Percentiles rank a stretch among this genome's conserved stretches.
These are phyloP conservation scores for Podotricha telesiphe DNA, from an alignment of 2,888 invertebrate genomes.

Conservation along the genomic window DNA sequence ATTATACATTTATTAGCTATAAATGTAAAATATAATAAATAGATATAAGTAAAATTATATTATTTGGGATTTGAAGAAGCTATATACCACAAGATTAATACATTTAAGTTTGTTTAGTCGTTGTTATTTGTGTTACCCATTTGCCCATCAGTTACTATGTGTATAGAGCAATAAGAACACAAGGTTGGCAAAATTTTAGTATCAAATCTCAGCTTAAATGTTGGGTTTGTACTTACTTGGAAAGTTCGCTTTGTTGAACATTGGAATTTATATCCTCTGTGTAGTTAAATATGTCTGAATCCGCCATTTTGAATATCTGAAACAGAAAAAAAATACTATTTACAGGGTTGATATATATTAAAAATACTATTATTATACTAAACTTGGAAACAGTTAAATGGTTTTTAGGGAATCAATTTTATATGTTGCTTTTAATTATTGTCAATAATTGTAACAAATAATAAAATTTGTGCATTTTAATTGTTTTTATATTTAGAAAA, in stretches of 20 bases:
- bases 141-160: neutral
- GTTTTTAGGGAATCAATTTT: too few species aligned
- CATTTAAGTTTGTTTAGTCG: neutral
- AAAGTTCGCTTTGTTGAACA: slow-evolving; percentile 52
- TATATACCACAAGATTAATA: neutral
- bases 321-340: slow-evolving; percentile 38
- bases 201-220: slow-evolving; percentile 12
- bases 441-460: too few species aligned
- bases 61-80: too few species aligned
- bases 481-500: neutral
- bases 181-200: slow-evolving; percentile 13
- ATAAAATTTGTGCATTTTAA: too few species aligned
- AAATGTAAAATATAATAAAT: too few species aligned
- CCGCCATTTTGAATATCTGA: slow-evolving; percentile 52
- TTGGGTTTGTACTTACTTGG: slow-evolving; percentile 50
- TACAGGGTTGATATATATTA: neutral
- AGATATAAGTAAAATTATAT: too few species aligned
- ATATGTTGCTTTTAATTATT: too few species aligned
- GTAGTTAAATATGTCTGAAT: slow-evolving; percentile 48
- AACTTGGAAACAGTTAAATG: too few species aligned
- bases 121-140: neutral
- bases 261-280: slow-evolving; percentile 49
- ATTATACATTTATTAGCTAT: too few species aligned
- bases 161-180: neutral
- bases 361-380: too few species aligned